These are phyloP conservation scores for Melanitta fusca DNA, from an alignment of 2,797 vertebrate species.

Conservation along the genomic window DNA sequence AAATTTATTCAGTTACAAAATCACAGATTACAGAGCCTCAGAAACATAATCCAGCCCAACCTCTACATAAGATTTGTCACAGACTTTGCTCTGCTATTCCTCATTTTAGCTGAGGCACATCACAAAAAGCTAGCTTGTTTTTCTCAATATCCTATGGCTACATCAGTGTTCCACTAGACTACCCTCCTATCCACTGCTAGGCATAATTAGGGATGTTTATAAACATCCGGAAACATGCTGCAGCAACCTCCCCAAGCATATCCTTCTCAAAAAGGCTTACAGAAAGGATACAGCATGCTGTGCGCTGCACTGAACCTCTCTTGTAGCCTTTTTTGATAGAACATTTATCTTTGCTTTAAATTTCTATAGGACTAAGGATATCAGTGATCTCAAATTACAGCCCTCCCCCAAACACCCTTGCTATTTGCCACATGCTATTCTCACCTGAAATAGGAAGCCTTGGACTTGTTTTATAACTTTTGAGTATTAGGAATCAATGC, in stretches of 20 bases:
- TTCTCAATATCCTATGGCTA: background rate
- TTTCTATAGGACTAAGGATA: background rate
- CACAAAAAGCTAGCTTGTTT: background rate
- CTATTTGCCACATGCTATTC: background rate
- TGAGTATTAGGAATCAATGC: background rate
- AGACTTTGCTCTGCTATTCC: background rate
- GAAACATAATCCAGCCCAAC: background rate
- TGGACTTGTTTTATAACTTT: background rate
- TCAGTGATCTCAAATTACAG: background rate
- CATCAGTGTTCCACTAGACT: background rate
- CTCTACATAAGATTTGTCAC: background rate
- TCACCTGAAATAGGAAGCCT: background rate
- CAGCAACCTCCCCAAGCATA: background rate
- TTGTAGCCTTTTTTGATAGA: background rate
- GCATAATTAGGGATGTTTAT: background rate
- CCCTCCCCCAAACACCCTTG: background rate
- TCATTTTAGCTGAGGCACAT: background rate
- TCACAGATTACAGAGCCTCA: background rate
- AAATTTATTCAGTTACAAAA: background rate
- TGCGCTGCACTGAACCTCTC: background rate
- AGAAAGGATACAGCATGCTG: background rate
- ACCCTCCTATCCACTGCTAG: rapidly evolving
- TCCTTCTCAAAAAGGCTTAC: background rate
- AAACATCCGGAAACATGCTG: background rate
- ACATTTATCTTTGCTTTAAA: background rate